A percentile compares a stretch with the other conserved stretches of the same genome.
phyloP scores from a whole-genome alignment of 2,113 vertebrate species.

The Nipponia nippon region DNA sequence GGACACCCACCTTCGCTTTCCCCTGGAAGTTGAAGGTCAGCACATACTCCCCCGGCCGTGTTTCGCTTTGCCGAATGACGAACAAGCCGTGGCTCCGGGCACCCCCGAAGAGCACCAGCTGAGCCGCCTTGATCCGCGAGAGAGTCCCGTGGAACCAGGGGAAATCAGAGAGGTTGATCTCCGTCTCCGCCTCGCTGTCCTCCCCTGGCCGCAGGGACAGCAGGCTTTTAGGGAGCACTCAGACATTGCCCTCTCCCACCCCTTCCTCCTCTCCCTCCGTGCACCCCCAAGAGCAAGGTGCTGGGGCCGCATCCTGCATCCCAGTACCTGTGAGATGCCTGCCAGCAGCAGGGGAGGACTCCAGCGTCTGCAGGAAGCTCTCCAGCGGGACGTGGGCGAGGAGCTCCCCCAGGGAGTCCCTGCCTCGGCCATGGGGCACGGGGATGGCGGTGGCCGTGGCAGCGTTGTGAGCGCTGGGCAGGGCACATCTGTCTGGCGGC shows the following conservation, averaged over 20 bases:
- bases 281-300: not conserved
- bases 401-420: conserved; percentile 83
- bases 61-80: conserved; percentile 96
- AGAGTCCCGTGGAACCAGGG: conserved; percentile 98
- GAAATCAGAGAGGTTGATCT: conserved; percentile 81
- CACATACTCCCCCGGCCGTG: conserved; percentile 91
- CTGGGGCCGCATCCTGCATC: not conserved
- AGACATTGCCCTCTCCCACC: fast-evolving
- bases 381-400: conserved; percentile 88
- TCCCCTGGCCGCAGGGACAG: conserved; percentile 54
- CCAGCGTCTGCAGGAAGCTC: conserved; percentile 87
- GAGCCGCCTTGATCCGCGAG: conserved; percentile 89
- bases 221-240: not conserved
- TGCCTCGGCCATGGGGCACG: conserved; percentile 72
- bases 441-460: conserved; percentile 16
- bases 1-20: conserved; percentile 88
- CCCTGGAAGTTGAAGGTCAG: conserved; percentile 99
- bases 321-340: conserved; percentile 74
- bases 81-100: conserved; percentile 90
- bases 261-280: not conserved
- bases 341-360: conserved; percentile 70
- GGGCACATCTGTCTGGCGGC: conserved; percentile 59
- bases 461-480: not conserved
- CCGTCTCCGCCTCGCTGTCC: conserved; percentile 54
- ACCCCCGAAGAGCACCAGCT: conserved; percentile 90